Base-by-base conservation (phyloP, 2,797 vertebrate species). In the Enteromius unitaeniatus region DNA sequence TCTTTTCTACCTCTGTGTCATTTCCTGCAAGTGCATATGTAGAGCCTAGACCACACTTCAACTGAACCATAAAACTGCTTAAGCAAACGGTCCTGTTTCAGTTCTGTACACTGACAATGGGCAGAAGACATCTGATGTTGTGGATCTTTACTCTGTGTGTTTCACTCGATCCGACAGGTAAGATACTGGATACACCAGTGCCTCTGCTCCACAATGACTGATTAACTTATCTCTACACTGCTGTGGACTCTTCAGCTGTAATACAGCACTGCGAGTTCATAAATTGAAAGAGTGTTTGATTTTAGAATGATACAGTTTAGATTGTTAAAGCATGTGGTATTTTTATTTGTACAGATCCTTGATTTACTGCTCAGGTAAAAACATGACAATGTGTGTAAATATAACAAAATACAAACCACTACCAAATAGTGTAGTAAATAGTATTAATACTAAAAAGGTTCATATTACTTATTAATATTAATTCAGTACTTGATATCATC, bases 61-160 rank as follows among this genome's bases (percentile, higher is more conserved):
- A 81, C 75, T 81, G 74, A 70, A n/a, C 65, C 72, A 90, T 89
- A 91, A 90, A 81, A 49, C 49, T 17, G 67, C 49, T 42, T 26
- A 23, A 19, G 21, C 10, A 14, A 47, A 34, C 73, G 86, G 87
- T 87, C 86, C 49, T 68, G 34, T 89, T 88, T 86, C 90, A 91
- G 83, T 87, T 82, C 86, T 84, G 79, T 84, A 81, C 77, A 14
- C 21, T 69, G 82, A 93, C 88, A 84, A 95, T 95, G 94, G 87
- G 31, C 21, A 70, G 1, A 31, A 55, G 42, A 19, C 51, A 53
- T 78, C 86, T 92, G 60, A 88, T 94, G 45, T 82, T 92, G 88
- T 93, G 92, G 93, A 26, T 93, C 86, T 87, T 94, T 76, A 42
- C 91, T 67, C 89, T 94, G 34, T 85, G 87, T 13, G 83, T 87